These are phyloP conservation scores for Spatulosminthurus flaviceps DNA, from an alignment of 2,888 invertebrate genomes.

Conservation along the genomic window DNA sequence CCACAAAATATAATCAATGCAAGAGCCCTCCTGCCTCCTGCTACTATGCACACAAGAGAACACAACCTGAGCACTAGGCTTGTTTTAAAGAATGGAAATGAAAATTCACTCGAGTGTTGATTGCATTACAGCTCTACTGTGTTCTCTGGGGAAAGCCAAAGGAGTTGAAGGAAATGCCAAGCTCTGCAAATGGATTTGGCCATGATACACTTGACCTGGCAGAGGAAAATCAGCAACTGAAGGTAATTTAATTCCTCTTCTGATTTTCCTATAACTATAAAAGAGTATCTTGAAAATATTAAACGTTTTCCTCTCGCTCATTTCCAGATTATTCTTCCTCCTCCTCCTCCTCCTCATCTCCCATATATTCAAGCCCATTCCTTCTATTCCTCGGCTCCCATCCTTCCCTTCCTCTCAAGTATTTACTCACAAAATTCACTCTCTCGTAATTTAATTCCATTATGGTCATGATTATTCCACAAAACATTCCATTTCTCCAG, in stretches of 20 bases:
- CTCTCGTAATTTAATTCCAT: too few species aligned
- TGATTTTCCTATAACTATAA: background rate
- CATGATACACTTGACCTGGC: conserved; percentile 78
- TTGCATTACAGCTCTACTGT: conserved; percentile 74
- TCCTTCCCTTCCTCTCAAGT: background rate
- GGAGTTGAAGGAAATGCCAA: conserved; percentile 60
- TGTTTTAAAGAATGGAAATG: background rate
- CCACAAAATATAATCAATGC: too few species aligned
- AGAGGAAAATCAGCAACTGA: conserved; percentile 90
- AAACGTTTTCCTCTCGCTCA: background rate
- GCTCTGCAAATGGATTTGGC: conserved; percentile 61
- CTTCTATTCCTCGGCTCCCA: background rate
- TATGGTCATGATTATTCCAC: too few species aligned
- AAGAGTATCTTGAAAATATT: background rate
- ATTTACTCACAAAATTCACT: too few species aligned
- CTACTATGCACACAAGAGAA: too few species aligned
- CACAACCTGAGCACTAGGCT: too few species aligned
- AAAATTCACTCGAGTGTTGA: background rate
- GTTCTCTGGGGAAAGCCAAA: conserved; percentile 74
- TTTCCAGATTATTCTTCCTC: too few species aligned
- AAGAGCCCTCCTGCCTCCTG: too few species aligned
- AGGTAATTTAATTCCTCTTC: conserved; percentile 70
- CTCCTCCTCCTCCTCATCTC: background rate
- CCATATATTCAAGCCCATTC: too few species aligned
- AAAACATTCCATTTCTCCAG: too few species aligned